Evolutionary conservation across 30 jellyfish, hydroid and myxozoan species (phyloP), one percentile per base, ranked within the genome.

Genomic region (Aurelia sp.): DNA sequence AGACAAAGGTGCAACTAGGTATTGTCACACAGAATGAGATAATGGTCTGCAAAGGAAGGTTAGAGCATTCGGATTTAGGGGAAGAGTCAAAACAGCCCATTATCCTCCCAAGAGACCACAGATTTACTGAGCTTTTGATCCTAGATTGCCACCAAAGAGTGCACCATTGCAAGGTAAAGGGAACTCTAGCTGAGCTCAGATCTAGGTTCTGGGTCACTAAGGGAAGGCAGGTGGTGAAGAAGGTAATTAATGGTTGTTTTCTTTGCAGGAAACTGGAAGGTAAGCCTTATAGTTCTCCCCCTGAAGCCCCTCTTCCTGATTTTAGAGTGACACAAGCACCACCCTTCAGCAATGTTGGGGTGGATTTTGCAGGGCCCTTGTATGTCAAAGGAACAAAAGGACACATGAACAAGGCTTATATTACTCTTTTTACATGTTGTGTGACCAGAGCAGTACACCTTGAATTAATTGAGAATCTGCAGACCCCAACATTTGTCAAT

Each of bases 361-460:
- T 35, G 44, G 62, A 35, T 33, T 77, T 55, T 33, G 70, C 88
- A 19, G 88, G 85, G 12, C 88, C 88, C 1, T 64, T 77, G 60
- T 62, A 77, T 30, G 59, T 20, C 63, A 77, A 77, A 33, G 71
- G 50, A 12, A 17, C 22, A 52, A 76, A 53, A 31, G 35, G 19
- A 8, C 15, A 8, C 2, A 13, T 12, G 80, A 35, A 35, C 44
- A 83, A 83, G 41, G 81, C 27, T 4, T 68, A 61, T 44, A 58
- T 83, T 18, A 4, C 10, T 27, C 33, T 69, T 6, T 83, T 68
- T 61, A 47, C 87, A 4, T 83, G 89, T 83, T 68, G 76, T 40
- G 38, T 52, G 13, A 35, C 63, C 8, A 55, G 88, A 30, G 93
- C 89, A 15, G 44, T 83, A 27, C 89, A 83, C 44, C 17, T 69